These are phyloP conservation scores for Mesorhabditis sp. DNA, from an alignment of 2,888 invertebrate genomes.

Conservation along the genomic window DNA sequence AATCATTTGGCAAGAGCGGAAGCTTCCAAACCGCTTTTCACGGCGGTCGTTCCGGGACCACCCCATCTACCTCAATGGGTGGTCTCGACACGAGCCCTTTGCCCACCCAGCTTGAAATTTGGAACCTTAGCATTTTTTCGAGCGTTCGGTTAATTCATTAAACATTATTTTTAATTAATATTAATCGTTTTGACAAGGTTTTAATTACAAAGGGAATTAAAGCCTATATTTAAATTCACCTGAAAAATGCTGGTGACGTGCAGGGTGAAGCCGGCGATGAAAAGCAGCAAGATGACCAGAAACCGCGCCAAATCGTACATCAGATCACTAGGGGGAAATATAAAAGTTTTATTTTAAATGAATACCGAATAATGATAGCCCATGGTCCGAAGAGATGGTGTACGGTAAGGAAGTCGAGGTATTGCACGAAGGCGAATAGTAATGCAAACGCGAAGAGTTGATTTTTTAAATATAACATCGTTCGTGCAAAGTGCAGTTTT, in stretches of 20 bases:
- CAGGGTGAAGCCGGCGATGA: slow-evolving; percentile 97
- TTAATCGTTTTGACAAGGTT: too few relatives aligned
- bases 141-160: too few relatives aligned
- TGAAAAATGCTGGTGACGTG: slow-evolving; percentile 83
- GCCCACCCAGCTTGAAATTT: too few relatives aligned
- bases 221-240: slow-evolving; percentile 62
- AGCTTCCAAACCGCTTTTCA: too few relatives aligned
- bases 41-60: too few relatives aligned
- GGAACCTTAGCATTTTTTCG: too few relatives aligned
- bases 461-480: slow-evolving; percentile 82
- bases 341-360: background rate
- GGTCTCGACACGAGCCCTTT: too few relatives aligned
- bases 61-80: too few relatives aligned
- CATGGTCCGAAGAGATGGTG: slow-evolving; percentile 99
- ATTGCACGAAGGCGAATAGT: slow-evolving; percentile 91
- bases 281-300: slow-evolving; percentile 91
- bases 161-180: too few relatives aligned
- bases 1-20: too few relatives aligned
- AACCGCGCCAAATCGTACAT: slow-evolving; percentile 68
- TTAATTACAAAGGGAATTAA: too few relatives aligned
- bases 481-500: slow-evolving; percentile 54
- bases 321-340: slow-evolving; percentile 47
- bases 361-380: slow-evolving; percentile 91
- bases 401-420: slow-evolving; percentile 84
- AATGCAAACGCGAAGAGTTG: slow-evolving; percentile 93